These are phyloP conservation scores for Hemithea aestivaria DNA, from an alignment of 2,888 invertebrate genomes.

Conservation along the genomic window DNA sequence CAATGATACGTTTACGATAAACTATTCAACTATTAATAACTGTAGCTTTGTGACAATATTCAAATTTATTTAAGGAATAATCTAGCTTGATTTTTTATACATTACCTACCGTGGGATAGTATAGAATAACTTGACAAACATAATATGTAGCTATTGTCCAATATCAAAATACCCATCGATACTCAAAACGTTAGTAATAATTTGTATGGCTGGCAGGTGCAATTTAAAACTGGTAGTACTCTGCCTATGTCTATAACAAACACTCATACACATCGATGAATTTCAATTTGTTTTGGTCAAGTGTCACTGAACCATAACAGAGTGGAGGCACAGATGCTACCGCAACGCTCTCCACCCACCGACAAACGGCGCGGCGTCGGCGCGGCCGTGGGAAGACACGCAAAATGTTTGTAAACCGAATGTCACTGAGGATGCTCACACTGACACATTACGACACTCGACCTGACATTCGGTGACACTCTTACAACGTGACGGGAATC, in stretches of 20 bases:
- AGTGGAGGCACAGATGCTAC: conserved; percentile 17
- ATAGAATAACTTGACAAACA: too few species aligned
- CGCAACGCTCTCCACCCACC: conserved; percentile 33
- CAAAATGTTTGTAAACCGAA: conserved; percentile 29
- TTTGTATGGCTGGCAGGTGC: too few species aligned
- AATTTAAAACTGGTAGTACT: too few species aligned
- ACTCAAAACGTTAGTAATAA: too few species aligned
- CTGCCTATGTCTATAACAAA: conserved; percentile 10
- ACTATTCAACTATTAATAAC: conserved; percentile 10
- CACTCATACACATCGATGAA: conserved; percentile 9
- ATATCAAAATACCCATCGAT: too few species aligned
- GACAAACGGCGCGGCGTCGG: conserved; percentile 21
- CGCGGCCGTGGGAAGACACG: conserved; percentile 41
- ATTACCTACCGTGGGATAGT: too few species aligned
- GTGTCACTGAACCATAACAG: conserved; percentile 28
- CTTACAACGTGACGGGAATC: conserved; percentile 21
- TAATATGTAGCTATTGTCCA: too few species aligned
- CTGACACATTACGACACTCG: conserved; percentile 25
- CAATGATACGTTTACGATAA: conserved; percentile 30
- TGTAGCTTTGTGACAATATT: neutral
- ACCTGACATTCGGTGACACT: conserved; percentile 19
- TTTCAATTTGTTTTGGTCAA: conserved; percentile 22
- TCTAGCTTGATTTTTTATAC: too few species aligned
- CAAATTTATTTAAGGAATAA: too few species aligned
- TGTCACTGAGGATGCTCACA: conserved; percentile 25